Percentiles rank a stretch among this genome's conserved stretches.
Conservation (phyloP, 2,888 invertebrate species). For the Lampropteryx suffumata region DNA sequence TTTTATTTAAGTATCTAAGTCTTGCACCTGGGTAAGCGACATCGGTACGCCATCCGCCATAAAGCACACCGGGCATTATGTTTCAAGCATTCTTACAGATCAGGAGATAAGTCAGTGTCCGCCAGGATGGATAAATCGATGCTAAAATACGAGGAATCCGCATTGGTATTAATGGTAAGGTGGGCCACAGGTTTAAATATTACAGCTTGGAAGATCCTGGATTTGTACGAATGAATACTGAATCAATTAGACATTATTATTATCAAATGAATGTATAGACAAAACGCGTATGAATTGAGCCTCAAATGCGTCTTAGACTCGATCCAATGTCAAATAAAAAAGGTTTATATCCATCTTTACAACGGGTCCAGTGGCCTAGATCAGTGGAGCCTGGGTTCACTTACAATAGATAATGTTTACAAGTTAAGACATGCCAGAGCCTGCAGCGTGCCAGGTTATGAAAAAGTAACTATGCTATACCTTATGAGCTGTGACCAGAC, state of each 20-base stretch:
- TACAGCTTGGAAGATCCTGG: constrained; percentile 1
- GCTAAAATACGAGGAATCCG: constrained; percentile 60
- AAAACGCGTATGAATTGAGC: too few species aligned
- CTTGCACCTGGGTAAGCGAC: constrained; percentile 9
- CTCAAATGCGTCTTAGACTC: too few species aligned
- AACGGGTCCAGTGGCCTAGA: too few species aligned
- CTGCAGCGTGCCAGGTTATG: background rate
- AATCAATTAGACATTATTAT: too few species aligned
- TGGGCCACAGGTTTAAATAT: background rate
- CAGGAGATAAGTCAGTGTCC: constrained; percentile 59
- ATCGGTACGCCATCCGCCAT: constrained; percentile 33
- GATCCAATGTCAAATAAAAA: too few species aligned
- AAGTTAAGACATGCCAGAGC: too few species aligned
- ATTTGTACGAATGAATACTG: too few species aligned
- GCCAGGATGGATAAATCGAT: constrained; percentile 58
- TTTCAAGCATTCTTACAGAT: constrained; percentile 57
- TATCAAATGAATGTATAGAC: too few species aligned
- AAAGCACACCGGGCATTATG: constrained; percentile 56
- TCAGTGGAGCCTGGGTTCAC: too few species aligned
- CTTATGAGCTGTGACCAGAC: constrained; percentile 33
- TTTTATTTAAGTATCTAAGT: constrained; percentile 4
- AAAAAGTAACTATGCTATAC: constrained; percentile 6
- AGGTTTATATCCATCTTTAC: too few species aligned
- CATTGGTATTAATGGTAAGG: constrained; percentile 43
- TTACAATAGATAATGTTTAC: too few species aligned